Base-by-base conservation (phyloP, 2,888 invertebrate genomes). In the Acleris laterana region DNA sequence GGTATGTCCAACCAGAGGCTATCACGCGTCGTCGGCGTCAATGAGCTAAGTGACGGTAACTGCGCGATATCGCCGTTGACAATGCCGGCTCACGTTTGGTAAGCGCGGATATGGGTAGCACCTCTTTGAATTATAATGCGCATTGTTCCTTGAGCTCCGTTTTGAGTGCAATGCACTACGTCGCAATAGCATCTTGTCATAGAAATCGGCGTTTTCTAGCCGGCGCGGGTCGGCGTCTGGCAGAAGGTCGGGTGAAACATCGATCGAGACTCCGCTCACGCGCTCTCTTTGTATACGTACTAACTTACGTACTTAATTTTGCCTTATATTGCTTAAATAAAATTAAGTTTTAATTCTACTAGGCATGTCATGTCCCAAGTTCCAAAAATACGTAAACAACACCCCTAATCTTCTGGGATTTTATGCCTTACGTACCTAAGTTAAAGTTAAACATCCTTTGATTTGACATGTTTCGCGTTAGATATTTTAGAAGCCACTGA, bases 41-140 rank as follows among this genome's bases (percentile, higher is more conserved):
- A 81, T 82, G 83, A 76, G 72, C 70, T 70, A 69, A 75, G 76
- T 70, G 76, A 69, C 75, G 71, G 55, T 68, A 71, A 71, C 65
- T 62, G 65, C 62, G 63, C 72, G 73, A 77, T 81, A 82, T 80
- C 78, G 70, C 71, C 72, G 75, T 71, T 74, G 76, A 81, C 83
- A 81, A 81, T 80, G 81, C 79, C 77, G 79, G 78, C 78, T 81
- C 87, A 88, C 87, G 90, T 87, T 88, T 84, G 83, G 84, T 80
- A 77, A 81, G 90, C 85, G 81, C 90, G 89, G 90, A 90, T 90
- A 90, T 89, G 62, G 66, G 57, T 62, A 88, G 86, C 87, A 85
- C 85, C 87, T 86, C 84, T 86, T 89, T 85, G 89, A 90, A 92
- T 92, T 87, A 89, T 89, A 93, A 92, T 91, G 90, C 84, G 89